These are phyloP conservation scores for Orthosia cruda DNA, from an alignment of 2,888 invertebrate species.

Conservation along the genomic window DNA sequence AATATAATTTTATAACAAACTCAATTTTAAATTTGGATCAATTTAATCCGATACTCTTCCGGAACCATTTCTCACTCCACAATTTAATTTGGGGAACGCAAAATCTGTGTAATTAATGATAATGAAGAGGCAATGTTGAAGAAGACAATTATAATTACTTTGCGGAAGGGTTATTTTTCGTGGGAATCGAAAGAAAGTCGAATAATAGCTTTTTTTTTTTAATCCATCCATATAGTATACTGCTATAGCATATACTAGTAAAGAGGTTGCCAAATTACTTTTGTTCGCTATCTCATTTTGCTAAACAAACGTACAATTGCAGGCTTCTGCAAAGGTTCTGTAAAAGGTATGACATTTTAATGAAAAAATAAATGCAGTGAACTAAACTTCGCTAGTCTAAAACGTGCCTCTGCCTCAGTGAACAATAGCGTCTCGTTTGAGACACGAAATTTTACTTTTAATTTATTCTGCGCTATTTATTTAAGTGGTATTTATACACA, in stretches of 20 bases:
- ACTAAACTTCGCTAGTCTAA: conserved; percentile 18
- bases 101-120: too few species aligned
- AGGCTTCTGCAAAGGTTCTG: background rate
- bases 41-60: too few species aligned
- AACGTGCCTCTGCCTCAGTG: conserved; percentile 17
- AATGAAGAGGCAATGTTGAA: too few species aligned
- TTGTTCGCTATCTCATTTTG: background rate
- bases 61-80: too few species aligned
- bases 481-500: background rate
- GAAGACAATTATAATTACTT: too few species aligned
- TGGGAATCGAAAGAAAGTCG: too few species aligned
- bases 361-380: conserved; percentile 10
- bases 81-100: too few species aligned
- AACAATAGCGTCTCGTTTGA: conserved; percentile 12
- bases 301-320: conserved; percentile 1
- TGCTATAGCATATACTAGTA: background rate
- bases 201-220: too few species aligned
- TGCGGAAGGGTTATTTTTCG: too few species aligned
- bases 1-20: too few species aligned
- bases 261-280: background rate
- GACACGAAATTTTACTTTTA: conserved; percentile 12
- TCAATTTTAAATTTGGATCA: too few species aligned
- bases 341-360: conserved; percentile 12
- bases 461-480: background rate
- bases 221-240: background rate